Base-by-base conservation (phyloP, 2,888 invertebrate genomes). In the Rhimphoctona megacephalus region DNA sequence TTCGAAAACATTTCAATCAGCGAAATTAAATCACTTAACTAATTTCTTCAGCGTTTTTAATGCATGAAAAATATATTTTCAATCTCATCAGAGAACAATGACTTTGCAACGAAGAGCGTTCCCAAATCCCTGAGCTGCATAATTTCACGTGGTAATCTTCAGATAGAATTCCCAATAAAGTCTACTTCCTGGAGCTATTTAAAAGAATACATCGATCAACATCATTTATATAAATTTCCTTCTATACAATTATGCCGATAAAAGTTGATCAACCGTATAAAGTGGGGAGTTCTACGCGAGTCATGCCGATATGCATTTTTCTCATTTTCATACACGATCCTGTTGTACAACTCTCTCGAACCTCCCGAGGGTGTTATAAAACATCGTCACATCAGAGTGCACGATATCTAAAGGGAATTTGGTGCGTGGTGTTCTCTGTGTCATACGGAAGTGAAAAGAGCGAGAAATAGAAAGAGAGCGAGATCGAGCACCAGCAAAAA, bases 301-400 rank as follows among this genome's bases (percentile, higher is more conserved):
- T 22, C 22, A 54, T 9, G 5, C 4, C 25, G 57, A 19, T 39
- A 9, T 54, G 54, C 69, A n/a, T 57, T 69, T 52, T 66, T 66
- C 30, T 22, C 52, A 66, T 39, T 36, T 25, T 57, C 17, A 57
- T 49, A 17, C 69, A 14, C 52, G 43, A 67, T 54, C 66, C 46
- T 64, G 19, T 17, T 33, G 69, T 70, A n/a, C 30, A 70, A 79
- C 6, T 57, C 17, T 8, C 52, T 77, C 66, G 70, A n/a, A 36
- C 22, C 19, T 25, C 79, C 74, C 79, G 72, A 43, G 81, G 79
- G 83, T 74, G 57, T 78, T 76, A 70, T 69, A 83, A 81, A 86
- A 81, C 76, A 78, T 81, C 79, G 79, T 87, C 81, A 70, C 78
- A 79, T 82, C 86, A 43, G 57, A 36, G 54, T 43, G 64, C 66